phyloP scores from a whole-genome alignment of 1,140 invertebrate species.

The Leucophenga varia region DNA sequence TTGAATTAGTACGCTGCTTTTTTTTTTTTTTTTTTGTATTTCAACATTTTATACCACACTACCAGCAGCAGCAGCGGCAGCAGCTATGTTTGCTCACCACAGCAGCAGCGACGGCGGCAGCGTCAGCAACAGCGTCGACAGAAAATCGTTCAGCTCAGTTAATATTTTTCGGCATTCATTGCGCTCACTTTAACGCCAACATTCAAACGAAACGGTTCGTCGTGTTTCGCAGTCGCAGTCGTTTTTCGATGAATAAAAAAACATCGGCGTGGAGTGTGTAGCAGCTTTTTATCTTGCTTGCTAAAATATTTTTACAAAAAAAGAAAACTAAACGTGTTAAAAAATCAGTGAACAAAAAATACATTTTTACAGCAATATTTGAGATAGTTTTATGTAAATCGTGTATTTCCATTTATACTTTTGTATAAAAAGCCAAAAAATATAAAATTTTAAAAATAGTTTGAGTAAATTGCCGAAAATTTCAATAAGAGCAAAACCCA shows the following conservation, averaged over 20 bases:
- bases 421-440: too few species aligned
- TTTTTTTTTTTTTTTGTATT: too few species aligned
- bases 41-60: too few species aligned
- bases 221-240: conserved; percentile 14
- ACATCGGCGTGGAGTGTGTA: conserved; percentile 15
- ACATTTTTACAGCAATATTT: conserved; percentile 24
- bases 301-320: conserved; percentile 12
- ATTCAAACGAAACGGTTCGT: conserved; percentile 44
- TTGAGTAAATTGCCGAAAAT: too few species aligned
- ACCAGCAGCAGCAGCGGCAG: conserved; percentile 17
- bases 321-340: conserved; percentile 14
- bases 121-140: conserved; percentile 11
- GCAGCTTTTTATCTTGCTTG: conserved; percentile 14
- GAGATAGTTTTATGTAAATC: not conserved
- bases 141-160: not conserved
- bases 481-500: too few species aligned
- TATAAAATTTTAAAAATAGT: too few species aligned
- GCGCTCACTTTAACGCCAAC: conserved; percentile 38
- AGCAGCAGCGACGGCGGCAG: too few species aligned
- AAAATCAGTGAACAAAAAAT: conserved; percentile 20
- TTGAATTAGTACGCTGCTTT: too few species aligned
- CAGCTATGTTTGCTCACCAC: too few species aligned
- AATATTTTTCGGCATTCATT: not conserved
- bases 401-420: not conserved
- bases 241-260: conserved; percentile 5